Base-by-base conservation (phyloP, 37 sponge, comb jelly and placozoan genomes). In the Cliona cf. orientalis region DNA sequence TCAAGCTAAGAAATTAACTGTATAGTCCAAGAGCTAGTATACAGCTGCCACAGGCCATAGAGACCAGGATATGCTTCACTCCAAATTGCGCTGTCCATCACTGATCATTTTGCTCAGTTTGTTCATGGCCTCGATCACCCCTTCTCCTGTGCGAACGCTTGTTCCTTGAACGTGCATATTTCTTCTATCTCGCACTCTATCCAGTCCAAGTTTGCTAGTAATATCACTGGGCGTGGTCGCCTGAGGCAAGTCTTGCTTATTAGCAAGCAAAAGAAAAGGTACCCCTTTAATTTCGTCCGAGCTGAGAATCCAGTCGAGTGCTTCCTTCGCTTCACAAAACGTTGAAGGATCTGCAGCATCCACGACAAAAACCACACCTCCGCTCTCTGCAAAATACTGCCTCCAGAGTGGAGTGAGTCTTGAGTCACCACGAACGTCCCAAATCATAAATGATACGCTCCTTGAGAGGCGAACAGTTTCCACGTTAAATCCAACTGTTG, bases 401-500 rank as follows among this genome's bases (percentile, higher is more conserved):
- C 71, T 84, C 95, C 95, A 95, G 42, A 95, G 85, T 9, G 88
- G 91, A 21, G 91, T 72, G 60, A 96, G 84, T 69, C 88, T 93
- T 63, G 90, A 89, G 56, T 96, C 94, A 22, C 97, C 97, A 29
- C 97, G 94, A 33, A 96, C 86, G 73, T 96, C 97, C 97, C 97
- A 96, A 36, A 96, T 94, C 0, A 91, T 94, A 77, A 95, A 95
- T 7, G 75, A 65, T 6, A 95, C 84, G 56, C 80, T 84, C 78
- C 91, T 95, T 3, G 66, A 71, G 0, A 90, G 97, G 23, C 73
- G 46, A 2, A 97, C 94, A 6, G 97, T 93, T 74, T 97, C 97
- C 44, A 97, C 97, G 76, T 91, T 97, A 80, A 97, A 97, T 0
- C 97, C 97, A 62, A 97, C 91, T 5, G 97, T 97, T 0, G 97